Conservation (phyloP, 2,888 invertebrate genomes). For the Tenthredo scrophulariae region DNA sequence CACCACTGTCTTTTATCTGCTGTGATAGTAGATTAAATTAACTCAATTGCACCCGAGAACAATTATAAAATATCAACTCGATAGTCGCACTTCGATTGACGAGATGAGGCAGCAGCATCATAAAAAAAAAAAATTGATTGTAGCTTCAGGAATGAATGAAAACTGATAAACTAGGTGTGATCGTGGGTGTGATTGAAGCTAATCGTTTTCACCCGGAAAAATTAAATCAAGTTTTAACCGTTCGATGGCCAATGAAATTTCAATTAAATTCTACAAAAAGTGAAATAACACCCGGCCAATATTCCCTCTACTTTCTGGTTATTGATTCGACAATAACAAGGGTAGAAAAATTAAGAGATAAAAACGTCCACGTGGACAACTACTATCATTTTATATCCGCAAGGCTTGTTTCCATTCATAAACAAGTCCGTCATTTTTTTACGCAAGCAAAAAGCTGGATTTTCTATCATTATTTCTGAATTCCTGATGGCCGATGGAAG, state of each 20-base stretch:
- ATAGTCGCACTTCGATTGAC: not conserved
- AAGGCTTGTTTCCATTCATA: not conserved
- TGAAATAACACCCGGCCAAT: not conserved
- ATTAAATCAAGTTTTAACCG: slow-evolving; percentile 1
- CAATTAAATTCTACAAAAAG: slow-evolving; percentile 23
- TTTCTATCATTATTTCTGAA: not conserved
- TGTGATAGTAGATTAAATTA: not conserved
- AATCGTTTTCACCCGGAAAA: slow-evolving; percentile 41
- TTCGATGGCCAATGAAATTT: slow-evolving; percentile 12
- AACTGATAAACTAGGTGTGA: not conserved
- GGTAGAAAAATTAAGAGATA: not conserved
- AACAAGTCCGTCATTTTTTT: not conserved
- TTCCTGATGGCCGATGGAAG: not conserved
- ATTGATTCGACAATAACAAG: slow-evolving; percentile 1
- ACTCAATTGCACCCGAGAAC: not conserved
- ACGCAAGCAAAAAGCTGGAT: not conserved
- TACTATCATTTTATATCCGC: not conserved
- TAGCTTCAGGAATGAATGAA: not conserved
- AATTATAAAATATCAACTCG: not conserved
- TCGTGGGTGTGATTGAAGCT: slow-evolving; percentile 6
- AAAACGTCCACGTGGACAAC: not conserved
- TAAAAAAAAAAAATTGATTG: not conserved
- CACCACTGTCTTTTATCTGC: not conserved
- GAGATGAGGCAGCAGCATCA: not conserved
- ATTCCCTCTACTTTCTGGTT: slow-evolving; percentile 18